Evolutionary conservation across 2,797 vertebrate species (phyloP).

Genomic region (Octomys mimax): DNA sequence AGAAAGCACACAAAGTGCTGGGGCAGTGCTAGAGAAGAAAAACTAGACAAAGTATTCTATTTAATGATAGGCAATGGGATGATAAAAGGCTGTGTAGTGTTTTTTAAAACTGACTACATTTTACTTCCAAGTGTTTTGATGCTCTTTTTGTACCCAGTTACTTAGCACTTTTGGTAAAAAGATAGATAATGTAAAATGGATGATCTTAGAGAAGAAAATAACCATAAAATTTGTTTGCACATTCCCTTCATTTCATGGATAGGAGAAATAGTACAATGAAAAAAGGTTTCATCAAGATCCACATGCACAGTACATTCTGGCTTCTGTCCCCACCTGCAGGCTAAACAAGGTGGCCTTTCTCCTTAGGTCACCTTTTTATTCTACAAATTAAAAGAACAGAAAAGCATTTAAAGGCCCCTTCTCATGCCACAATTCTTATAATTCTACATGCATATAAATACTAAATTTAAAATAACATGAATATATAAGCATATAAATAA

Average conservation of each 20-base stretch:
- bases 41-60: neutral
- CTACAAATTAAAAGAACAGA: neutral
- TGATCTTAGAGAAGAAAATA: conserved; percentile 3
- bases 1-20: neutral
- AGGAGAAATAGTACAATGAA: neutral
- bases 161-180: conserved; percentile 7
- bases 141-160: neutral
- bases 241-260: neutral
- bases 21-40: neutral
- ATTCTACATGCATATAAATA: neutral
- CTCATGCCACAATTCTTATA: neutral
- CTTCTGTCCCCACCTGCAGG: neutral
- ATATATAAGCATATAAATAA: conserved; percentile 2
- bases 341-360: neutral
- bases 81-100: neutral
- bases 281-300: neutral
- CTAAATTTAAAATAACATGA: neutral
- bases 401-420: neutral
- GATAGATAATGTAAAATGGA: neutral
- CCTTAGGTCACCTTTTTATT: neutral
- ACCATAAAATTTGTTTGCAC: neutral
- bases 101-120: neutral
- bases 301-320: neutral
- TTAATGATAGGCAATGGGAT: neutral
- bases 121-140: neutral